Percentiles rank a stretch among this genome's conserved stretches.
These are phyloP conservation scores for Carterocephalus palaemon DNA, from an alignment of 2,888 invertebrate genomes.

Conservation along the genomic window DNA sequence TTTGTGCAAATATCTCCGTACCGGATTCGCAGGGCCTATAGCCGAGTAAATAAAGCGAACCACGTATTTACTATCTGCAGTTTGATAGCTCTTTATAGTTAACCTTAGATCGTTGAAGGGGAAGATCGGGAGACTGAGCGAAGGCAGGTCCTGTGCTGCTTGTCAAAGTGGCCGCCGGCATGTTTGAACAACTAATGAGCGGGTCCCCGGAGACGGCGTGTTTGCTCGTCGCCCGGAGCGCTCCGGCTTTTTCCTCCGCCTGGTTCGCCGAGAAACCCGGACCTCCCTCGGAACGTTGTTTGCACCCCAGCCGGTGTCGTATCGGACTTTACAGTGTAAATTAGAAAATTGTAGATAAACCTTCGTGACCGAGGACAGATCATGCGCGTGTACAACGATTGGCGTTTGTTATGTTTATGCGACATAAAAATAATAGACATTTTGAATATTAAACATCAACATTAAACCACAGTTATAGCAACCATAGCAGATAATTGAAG, in stretches of 20 bases:
- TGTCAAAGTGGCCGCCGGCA: constrained; percentile 76
- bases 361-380: constrained; percentile 30
- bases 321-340: constrained; percentile 61
- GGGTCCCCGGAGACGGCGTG: constrained; percentile 71
- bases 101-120: constrained; percentile 66
- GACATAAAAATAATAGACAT: too few species aligned
- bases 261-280: constrained; percentile 46
- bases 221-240: constrained; percentile 63
- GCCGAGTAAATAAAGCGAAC: constrained; percentile 15
- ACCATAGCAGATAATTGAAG: too few species aligned
- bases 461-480: too few species aligned
- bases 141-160: constrained; percentile 58
- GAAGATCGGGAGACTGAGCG: constrained; percentile 54
- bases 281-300: constrained; percentile 42
- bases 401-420: too few species aligned
- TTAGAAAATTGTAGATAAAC: constrained; percentile 51
- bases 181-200: constrained; percentile 78
- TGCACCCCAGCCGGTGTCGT: constrained; percentile 56
- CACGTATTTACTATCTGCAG: constrained; percentile 35
- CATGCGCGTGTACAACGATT: constrained; percentile 16
- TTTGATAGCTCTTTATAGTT: constrained; percentile 60
- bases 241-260: constrained; percentile 61
- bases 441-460: too few species aligned
- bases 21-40: constrained; percentile 37
- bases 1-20: constrained; percentile 4